phyloP scores from a whole-genome alignment of 2,113 vertebrate species.

The Jaculus jaculus region DNA sequence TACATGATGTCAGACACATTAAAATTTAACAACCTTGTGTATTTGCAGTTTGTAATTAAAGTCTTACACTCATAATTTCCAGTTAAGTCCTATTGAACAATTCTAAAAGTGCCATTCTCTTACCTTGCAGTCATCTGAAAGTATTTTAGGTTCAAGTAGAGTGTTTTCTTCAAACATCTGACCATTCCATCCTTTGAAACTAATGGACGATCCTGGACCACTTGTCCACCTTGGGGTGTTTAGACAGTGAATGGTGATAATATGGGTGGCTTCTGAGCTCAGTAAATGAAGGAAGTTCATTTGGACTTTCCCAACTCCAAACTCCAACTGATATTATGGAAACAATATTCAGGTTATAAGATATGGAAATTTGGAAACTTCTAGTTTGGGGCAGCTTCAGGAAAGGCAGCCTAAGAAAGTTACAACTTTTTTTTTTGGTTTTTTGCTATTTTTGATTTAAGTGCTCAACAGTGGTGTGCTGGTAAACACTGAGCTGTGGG shows the following conservation, averaged over 20 bases:
- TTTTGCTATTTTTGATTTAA: neutral
- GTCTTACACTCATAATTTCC: slow-evolving; percentile 19
- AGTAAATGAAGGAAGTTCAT: slow-evolving; percentile 99
- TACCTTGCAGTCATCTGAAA: slow-evolving; percentile 96
- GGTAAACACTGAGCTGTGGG: neutral
- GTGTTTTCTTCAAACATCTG: slow-evolving; percentile 91
- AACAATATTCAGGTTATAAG: slow-evolving; percentile 64
- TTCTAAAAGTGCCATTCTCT: slow-evolving; percentile 58
- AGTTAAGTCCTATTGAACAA: slow-evolving; percentile 39
- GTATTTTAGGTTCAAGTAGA: slow-evolving; percentile 90
- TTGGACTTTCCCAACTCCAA: slow-evolving; percentile 94
- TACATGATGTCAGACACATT: neutral
- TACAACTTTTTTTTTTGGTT: neutral
- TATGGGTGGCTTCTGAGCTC: slow-evolving; percentile 94
- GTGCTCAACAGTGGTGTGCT: neutral
- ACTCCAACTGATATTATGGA: slow-evolving; percentile 88
- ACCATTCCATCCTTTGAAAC: slow-evolving; percentile 95
- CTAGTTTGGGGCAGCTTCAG: neutral
- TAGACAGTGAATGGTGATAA: slow-evolving; percentile 93
- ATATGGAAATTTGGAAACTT: neutral
- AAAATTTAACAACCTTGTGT: neutral
- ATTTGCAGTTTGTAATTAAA: slow-evolving; percentile 2
- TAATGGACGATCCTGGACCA: slow-evolving; percentile 79
- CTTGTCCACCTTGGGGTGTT: slow-evolving; percentile 82
- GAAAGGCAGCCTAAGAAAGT: slow-evolving; percentile 4